Base-by-base conservation (phyloP, 2,113 vertebrate genomes). In the Siniperca knerii region DNA sequence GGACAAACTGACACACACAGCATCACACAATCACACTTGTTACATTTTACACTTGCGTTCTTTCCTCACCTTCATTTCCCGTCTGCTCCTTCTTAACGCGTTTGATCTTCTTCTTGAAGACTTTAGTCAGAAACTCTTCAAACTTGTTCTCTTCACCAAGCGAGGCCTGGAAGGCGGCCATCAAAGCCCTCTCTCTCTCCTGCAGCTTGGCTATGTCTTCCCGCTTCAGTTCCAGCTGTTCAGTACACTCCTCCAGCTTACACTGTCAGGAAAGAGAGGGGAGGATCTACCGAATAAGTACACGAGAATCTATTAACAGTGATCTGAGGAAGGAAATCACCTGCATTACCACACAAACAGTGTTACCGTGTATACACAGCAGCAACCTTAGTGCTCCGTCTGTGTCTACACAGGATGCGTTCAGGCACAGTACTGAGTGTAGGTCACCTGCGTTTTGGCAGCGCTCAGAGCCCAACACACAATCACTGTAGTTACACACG, bases 61-160 rank as follows among this genome's bases (percentile, higher is more conserved):
- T 29, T 15, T 68, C n/a, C 10, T 88, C 87, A 87, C 86, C 97
- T 75, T 93, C 85, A 68, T 91, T 82, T 85, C 77, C 87, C 29
- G 25, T 60, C 60, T 78, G 61, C 67, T 91, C 76, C 52, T 96
- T 96, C 92, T 95, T 96, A 4, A 64, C 79, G 0, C 90, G 92
- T 64, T 96, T 97, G 60, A 97, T 92, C 85, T 96, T 97, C 87
- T 97, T 97, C 90, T 96, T 97, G 65, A 99, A 96, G 86, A 99
- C 94, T 81, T 93, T 95, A 13, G 93, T 96, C 74, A 99, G 97
- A 75, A 98, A 97, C 55, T 93, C 92, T 44, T 95, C 95, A 93
- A 97, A 97, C 67, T 96, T 96, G 55, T 97, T 96, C 86, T 96
- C 92, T 83, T 97, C 96, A 33, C 97, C 97, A 10, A 99, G 89